Evolutionary conservation across 2,113 vertebrate genomes (phyloP).

Genomic region (Xyliphius kryptos): DNA sequence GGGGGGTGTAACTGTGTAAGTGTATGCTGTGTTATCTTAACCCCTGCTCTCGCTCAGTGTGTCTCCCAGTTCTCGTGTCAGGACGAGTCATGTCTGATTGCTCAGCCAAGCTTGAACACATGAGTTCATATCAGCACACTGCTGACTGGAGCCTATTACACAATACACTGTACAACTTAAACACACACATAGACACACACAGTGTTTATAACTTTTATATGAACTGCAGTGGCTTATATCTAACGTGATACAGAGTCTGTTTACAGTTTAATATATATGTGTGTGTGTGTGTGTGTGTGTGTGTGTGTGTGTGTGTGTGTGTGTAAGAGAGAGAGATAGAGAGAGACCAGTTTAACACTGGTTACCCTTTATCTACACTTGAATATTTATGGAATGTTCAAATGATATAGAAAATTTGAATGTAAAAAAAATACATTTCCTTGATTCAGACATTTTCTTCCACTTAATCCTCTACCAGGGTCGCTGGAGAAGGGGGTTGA

Average conservation of each 20-base stretch:
- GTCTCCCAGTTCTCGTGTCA: conserved; percentile 35
- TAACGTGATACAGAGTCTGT: neutral
- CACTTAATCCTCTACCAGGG: too few species aligned
- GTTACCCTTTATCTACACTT: too few species aligned
- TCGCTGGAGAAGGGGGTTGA: too few species aligned
- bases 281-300: conserved; percentile 15
- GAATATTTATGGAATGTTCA: too few species aligned
- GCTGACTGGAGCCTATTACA: conserved; percentile 2
- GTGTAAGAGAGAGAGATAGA: too few species aligned
- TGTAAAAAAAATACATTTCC: too few species aligned
- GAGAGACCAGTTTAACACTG: too few species aligned
- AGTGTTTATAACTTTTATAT: neutral
- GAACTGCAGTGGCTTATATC: neutral
- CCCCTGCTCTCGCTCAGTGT: conserved; percentile 22
- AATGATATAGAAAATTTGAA: too few species aligned
- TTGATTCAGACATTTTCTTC: too few species aligned
- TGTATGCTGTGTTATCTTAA: conserved; percentile 34
- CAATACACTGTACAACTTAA: neutral
- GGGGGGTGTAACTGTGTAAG: neutral
- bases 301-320: neutral
- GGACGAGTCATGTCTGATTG: conserved; percentile 29
- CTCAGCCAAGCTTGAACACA: conserved; percentile 39
- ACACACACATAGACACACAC: conserved; percentile 3
- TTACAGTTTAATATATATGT: neutral
- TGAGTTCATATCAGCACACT: conserved; percentile 34